Evolutionary conservation across 1,140 invertebrate genomes (phyloP).

Genomic region (Elysia chlorotica): DNA sequence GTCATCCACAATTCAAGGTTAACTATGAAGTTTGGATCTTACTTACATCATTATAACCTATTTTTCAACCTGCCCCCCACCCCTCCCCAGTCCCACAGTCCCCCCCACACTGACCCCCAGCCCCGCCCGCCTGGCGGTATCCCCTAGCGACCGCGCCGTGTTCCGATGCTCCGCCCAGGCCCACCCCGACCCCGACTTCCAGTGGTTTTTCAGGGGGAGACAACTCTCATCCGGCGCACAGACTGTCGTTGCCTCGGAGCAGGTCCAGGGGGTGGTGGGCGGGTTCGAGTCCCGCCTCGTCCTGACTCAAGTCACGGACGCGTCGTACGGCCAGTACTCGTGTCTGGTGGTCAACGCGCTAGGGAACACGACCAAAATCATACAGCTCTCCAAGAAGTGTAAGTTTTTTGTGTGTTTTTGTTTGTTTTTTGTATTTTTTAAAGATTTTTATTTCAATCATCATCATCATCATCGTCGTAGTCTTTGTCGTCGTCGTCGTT

Average conservation of each 20-base stretch:
- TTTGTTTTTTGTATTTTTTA: background rate
- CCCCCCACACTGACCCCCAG: background rate
- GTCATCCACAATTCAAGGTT: background rate
- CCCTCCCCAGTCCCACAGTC: background rate
- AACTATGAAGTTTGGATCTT: background rate
- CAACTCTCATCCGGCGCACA: constrained; percentile 17
- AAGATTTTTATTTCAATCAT: background rate
- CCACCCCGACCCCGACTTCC: constrained; percentile 34
- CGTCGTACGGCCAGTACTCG: constrained; percentile 35
- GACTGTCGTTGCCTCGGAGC: constrained; percentile 2
- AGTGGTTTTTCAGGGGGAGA: constrained; percentile 34
- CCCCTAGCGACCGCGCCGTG: constrained; percentile 6
- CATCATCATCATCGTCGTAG: constrained; percentile 1
- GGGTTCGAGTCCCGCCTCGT: constrained; percentile 21
- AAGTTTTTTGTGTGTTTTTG: background rate
- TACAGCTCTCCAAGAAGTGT: constrained; percentile 30
- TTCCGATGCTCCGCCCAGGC: constrained; percentile 33
- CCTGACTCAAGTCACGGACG: constrained; percentile 9
- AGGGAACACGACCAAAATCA: constrained; percentile 23
- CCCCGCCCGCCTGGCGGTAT: background rate
- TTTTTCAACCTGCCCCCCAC: background rate
- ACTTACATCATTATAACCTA: background rate
- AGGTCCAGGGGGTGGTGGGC: background rate
- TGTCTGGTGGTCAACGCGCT: constrained; percentile 38
- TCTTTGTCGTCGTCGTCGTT: background rate